Evolutionary conservation across 2,888 invertebrate genomes (phyloP).

Genomic region (Heliconius ethilla): DNA sequence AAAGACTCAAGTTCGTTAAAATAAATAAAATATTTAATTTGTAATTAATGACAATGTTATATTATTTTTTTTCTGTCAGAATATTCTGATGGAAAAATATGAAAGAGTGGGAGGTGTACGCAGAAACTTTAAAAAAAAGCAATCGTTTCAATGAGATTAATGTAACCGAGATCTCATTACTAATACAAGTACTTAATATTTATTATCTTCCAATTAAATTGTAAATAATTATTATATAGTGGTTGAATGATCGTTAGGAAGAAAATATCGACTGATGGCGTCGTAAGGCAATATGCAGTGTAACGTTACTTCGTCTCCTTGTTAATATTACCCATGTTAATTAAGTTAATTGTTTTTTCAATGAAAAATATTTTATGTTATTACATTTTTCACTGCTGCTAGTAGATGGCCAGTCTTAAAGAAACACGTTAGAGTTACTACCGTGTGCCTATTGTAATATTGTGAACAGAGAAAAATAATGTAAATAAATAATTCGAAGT

Average conservation of each 20-base stretch:
- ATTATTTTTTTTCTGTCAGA: neutral
- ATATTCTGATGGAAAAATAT: neutral
- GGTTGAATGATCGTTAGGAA: constrained; percentile 33
- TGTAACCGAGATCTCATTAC: constrained; percentile 74
- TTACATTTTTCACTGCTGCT: constrained; percentile 1
- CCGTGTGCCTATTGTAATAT: constrained; percentile 71
- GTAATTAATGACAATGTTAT: no score
- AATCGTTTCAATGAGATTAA: constrained; percentile 69
- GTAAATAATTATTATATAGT: constrained; percentile 66
- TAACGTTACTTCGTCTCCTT: constrained; percentile 9
- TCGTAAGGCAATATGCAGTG: constrained; percentile 17
- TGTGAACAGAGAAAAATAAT: constrained; percentile 37
- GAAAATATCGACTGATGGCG: constrained; percentile 22
- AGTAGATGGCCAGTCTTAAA: constrained; percentile 40
- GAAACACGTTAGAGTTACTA: constrained; percentile 59
- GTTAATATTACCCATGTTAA: constrained; percentile 1
- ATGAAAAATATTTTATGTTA: constrained; percentile 17
- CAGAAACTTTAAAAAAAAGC: constrained; percentile 20
- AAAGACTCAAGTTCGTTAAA: constrained; percentile 12
- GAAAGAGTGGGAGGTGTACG: constrained; percentile 23
- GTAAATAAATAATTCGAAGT: constrained; percentile 50
- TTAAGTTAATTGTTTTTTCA: neutral
- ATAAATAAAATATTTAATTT: neutral
- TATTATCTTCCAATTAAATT: constrained; percentile 51
- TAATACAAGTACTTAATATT: constrained; percentile 45